Conservation (phyloP, 1,140 invertebrate genomes). For the Lasaia peninsularis region DNA sequence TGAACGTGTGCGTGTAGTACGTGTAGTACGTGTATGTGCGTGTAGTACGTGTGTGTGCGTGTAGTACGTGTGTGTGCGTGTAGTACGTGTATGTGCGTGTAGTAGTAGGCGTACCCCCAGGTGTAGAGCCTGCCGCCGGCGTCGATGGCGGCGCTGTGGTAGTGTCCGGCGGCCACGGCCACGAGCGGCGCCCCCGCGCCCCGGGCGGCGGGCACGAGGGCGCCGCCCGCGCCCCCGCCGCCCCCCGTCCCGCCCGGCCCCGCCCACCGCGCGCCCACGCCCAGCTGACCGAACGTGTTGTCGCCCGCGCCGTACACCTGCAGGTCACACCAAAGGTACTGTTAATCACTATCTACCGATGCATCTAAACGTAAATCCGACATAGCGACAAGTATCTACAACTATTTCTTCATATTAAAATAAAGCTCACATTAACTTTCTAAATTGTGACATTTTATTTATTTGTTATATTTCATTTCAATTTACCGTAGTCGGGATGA, state of each 20-base stretch:
- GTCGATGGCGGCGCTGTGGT: slow-evolving; percentile 58
- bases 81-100: background rate
- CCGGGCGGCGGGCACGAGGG: slow-evolving; percentile 24
- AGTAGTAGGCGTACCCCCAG: slow-evolving; percentile 43
- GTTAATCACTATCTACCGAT: too few species aligned
- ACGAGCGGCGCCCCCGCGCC: slow-evolving; percentile 34
- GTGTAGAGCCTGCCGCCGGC: slow-evolving; percentile 50
- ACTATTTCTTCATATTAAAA: too few species aligned
- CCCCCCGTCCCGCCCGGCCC: slow-evolving; percentile 47
- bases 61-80: too few species aligned
- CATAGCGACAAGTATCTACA: too few species aligned
- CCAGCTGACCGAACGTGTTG: slow-evolving; percentile 56
- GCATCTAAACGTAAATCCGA: too few species aligned
- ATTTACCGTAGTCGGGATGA: too few species aligned
- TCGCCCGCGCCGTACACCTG: slow-evolving; percentile 57
- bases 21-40: too few species aligned
- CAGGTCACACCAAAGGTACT: background rate
- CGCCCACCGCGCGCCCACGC: slow-evolving; percentile 44
- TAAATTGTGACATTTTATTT: too few species aligned
- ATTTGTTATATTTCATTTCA: too few species aligned
- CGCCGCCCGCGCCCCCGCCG: slow-evolving; percentile 27
- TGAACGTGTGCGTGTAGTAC: too few species aligned
- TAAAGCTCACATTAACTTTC: too few species aligned
- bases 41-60: too few species aligned
- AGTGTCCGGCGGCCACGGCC: slow-evolving; percentile 47